Percentiles rank a stretch among this genome's conserved stretches.
phyloP scores from a whole-genome alignment of 1,140 invertebrate genomes.

The Trinorchestia longiramus region DNA sequence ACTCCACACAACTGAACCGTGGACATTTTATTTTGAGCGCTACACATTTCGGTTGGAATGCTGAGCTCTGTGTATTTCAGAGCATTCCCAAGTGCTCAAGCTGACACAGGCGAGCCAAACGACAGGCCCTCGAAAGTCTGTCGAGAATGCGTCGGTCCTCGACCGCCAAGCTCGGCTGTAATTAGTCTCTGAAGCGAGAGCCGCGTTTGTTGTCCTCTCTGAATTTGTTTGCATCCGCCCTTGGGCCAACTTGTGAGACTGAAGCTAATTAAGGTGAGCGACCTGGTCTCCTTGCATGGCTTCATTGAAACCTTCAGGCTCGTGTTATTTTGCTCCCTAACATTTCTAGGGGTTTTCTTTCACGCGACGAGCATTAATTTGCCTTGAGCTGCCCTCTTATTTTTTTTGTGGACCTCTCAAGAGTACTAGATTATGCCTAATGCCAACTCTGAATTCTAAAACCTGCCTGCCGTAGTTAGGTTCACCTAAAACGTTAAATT shows the following conservation, averaged over 20 bases:
- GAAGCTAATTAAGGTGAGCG: conserved; percentile 48
- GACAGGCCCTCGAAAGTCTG: conserved; percentile 21
- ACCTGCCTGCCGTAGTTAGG: not conserved
- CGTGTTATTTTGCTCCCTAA: not conserved
- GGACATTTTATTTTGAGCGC: not conserved
- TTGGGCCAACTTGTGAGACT: conserved; percentile 45
- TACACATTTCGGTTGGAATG: not conserved
- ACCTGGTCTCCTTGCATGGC: not conserved
- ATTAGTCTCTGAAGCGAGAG: conserved; percentile 39
- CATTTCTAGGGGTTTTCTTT: not conserved
- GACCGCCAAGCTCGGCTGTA: conserved; percentile 26
- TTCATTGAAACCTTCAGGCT: conserved; percentile 23
- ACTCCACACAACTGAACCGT: not conserved
- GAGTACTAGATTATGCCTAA: not conserved
- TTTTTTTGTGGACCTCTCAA: not conserved
- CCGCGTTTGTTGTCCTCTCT: conserved; percentile 36
- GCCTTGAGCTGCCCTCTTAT: not conserved
- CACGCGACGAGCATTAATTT: not conserved
- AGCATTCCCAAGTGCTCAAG: not conserved
- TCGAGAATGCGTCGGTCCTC: not conserved
- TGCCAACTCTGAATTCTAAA: not conserved
- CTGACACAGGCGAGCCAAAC: not conserved
- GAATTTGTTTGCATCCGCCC: conserved; percentile 51
- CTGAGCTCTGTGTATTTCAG: not conserved
- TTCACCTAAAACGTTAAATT: too few relatives aligned